A percentile compares a stretch with the other conserved stretches of the same genome.
These are phyloP conservation scores for Cerceris ruficornis DNA, from an alignment of 2,888 invertebrate species.

Conservation along the genomic window DNA sequence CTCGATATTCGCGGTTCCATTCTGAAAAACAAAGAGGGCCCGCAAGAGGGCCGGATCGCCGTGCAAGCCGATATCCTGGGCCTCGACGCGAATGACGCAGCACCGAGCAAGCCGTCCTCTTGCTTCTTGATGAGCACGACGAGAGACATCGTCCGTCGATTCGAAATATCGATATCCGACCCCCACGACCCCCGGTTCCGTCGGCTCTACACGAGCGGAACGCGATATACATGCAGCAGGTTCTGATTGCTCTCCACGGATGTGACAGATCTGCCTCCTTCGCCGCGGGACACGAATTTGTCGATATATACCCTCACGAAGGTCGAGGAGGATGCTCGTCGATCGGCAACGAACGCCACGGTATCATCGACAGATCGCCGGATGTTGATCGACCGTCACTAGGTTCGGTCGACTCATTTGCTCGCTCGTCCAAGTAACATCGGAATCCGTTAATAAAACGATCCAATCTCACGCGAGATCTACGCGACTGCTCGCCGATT, in stretches of 20 bases:
- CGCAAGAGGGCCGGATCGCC: background rate
- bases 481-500: background rate
- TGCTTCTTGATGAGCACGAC: slow-evolving; percentile 77
- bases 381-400: slow-evolving; percentile 47
- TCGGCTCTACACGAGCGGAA: slow-evolving; percentile 54
- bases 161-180: slow-evolving; percentile 79
- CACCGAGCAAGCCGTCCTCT: slow-evolving; percentile 69
- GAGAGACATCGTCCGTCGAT: slow-evolving; percentile 78
- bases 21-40: slow-evolving; percentile 55
- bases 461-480: slow-evolving; percentile 18
- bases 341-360: slow-evolving; percentile 3
- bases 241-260: slow-evolving; percentile 73
- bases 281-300: slow-evolving; percentile 73
- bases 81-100: slow-evolving; percentile 73
- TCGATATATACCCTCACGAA: slow-evolving; percentile 50
- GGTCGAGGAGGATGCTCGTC: slow-evolving; percentile 22
- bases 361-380: slow-evolving; percentile 55
- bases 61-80: slow-evolving; percentile 45
- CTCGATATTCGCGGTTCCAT: background rate
- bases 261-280: slow-evolving; percentile 71
- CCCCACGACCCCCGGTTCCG: slow-evolving; percentile 66
- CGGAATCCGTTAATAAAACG: slow-evolving; percentile 47
- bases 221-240: slow-evolving; percentile 65
- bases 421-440: slow-evolving; percentile 44
- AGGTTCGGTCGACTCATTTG: slow-evolving; percentile 42